Evolutionary conservation across 2,888 invertebrate species (phyloP).

Genomic region (Cynaeus angustus): DNA sequence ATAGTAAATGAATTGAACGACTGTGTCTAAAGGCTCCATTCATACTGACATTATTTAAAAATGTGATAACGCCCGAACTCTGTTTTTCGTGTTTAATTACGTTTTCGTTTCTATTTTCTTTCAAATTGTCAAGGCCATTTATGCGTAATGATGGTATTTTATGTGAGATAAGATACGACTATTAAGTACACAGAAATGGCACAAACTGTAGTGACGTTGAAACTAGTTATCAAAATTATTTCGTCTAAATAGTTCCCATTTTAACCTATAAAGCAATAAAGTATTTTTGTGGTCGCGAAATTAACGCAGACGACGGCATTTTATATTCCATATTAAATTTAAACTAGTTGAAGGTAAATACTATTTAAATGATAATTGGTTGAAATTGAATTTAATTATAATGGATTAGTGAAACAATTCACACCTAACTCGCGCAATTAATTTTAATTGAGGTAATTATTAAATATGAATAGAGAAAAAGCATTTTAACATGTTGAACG

Average conservation of each 20-base stretch:
- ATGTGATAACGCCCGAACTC: too few species aligned
- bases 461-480: constrained; percentile 19
- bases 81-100: too few species aligned
- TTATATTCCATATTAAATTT: constrained; percentile 2
- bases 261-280: too few species aligned
- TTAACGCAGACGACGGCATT: background rate
- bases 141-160: constrained; percentile 1
- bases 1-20: too few species aligned
- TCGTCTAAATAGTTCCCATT: too few species aligned
- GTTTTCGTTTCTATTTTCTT: too few species aligned
- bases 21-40: too few species aligned
- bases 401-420: constrained; percentile 27
- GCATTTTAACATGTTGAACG: constrained; percentile 1
- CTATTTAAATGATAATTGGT: constrained; percentile 24
- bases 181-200: background rate
- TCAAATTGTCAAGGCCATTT: background rate
- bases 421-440: constrained; percentile 38
- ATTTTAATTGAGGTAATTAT: constrained; percentile 31
- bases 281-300: too few species aligned
- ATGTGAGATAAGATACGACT: constrained; percentile 5
- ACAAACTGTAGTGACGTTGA: background rate
- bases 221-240: too few species aligned
- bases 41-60: too few species aligned
- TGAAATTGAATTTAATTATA: constrained; percentile 37
- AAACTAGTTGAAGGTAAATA: constrained; percentile 33